These are phyloP conservation scores for Galeruca laticollis DNA, from an alignment of 2,888 invertebrate genomes.

Conservation along the genomic window DNA sequence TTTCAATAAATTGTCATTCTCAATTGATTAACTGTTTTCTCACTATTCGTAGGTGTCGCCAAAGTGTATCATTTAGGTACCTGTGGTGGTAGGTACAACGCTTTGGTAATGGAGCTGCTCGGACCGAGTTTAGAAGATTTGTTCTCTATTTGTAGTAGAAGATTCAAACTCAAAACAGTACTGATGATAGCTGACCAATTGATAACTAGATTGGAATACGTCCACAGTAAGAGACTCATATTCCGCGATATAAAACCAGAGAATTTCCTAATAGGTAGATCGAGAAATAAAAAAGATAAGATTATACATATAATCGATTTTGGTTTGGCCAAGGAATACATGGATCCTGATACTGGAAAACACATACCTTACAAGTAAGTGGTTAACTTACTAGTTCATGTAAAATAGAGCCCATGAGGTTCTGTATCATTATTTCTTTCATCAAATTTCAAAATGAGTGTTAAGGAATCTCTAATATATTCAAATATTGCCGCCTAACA, in stretches of 20 bases:
- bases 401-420: background rate
- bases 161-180: slow-evolving; percentile 79
- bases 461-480: no score
- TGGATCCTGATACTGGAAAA: slow-evolving; percentile 99
- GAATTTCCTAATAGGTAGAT: slow-evolving; percentile 99
- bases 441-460: no score
- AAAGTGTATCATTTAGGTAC: slow-evolving; percentile 82
- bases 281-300: slow-evolving; percentile 97
- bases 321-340: slow-evolving; percentile 99
- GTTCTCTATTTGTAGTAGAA: slow-evolving; percentile 78
- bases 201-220: slow-evolving; percentile 97
- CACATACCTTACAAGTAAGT: slow-evolving; percentile 92
- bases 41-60: slow-evolving; percentile 70
- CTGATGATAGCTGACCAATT: slow-evolving; percentile 80
- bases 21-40: background rate
- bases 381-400: background rate
- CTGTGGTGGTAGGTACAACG: slow-evolving; percentile 79
- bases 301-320: slow-evolving; percentile 99
- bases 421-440: no score
- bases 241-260: slow-evolving; percentile 99
- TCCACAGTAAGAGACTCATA: slow-evolving; percentile 98
- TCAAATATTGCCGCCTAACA: no score
- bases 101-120: slow-evolving; percentile 79
- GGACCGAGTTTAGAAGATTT: slow-evolving; percentile 81
- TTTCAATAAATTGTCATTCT: no score